A percentile compares a stretch with the other conserved stretches of the same genome.
Evolutionary conservation across 1,140 invertebrate genomes (phyloP).

Genomic region (Lasioglossum albipes): DNA sequence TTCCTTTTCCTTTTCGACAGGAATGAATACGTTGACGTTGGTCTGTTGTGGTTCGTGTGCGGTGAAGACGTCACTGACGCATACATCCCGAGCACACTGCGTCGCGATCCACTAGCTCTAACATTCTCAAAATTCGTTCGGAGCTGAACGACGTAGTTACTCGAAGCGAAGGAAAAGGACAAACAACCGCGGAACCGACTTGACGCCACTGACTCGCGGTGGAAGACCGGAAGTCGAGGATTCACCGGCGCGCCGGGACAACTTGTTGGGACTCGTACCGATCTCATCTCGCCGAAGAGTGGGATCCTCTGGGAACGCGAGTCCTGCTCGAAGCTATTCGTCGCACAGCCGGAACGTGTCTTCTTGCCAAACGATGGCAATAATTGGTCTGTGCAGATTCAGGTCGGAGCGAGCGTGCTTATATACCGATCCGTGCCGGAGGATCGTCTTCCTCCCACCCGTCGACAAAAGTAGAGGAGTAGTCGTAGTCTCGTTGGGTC

Average conservation of each 20-base stretch:
- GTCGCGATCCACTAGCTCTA: too few relatives aligned
- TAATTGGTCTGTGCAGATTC: constrained; percentile 65
- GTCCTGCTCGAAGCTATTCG: constrained; percentile 23
- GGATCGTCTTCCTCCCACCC: constrained; percentile 71
- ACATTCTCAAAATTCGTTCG: too few relatives aligned
- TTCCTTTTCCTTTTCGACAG: too few relatives aligned
- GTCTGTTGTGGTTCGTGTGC: too few relatives aligned
- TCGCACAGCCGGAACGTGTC: constrained; percentile 28
- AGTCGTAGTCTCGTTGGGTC: constrained; percentile 12
- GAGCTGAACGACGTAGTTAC: too few relatives aligned
- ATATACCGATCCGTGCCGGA: constrained; percentile 61
- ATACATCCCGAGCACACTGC: too few relatives aligned
- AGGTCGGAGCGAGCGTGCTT: constrained; percentile 57
- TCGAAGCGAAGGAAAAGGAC: too few relatives aligned
- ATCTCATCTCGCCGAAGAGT: constrained; percentile 58
- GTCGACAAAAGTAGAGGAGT: constrained; percentile 10
- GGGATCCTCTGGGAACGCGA: constrained; percentile 13
- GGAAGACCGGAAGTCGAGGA: neutral
- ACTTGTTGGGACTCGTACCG: constrained; percentile 47
- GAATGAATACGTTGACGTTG: too few relatives aligned
- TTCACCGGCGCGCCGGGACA: neutral
- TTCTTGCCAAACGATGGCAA: constrained; percentile 59
- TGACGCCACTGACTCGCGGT: neutral
- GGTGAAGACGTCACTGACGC: too few relatives aligned
- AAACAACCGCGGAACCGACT: too few relatives aligned